These are phyloP conservation scores for Ceratina japonica DNA, from an alignment of 1,140 invertebrate species.

Conservation along the genomic window DNA sequence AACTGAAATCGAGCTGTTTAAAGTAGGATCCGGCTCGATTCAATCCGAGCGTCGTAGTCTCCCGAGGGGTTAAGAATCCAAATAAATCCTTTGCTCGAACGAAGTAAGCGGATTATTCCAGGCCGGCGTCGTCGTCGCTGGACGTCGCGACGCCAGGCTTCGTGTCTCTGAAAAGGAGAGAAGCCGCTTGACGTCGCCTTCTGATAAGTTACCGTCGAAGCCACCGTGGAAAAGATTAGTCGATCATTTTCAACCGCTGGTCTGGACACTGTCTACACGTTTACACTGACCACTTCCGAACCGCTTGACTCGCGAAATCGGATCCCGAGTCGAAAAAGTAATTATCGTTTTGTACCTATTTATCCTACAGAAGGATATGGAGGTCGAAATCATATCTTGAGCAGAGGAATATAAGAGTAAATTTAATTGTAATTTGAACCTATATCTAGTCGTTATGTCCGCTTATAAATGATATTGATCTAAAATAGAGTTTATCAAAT, in stretches of 20 bases:
- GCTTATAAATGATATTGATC: too few relatives aligned
- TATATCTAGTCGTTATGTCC: too few relatives aligned
- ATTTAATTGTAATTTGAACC: too few relatives aligned
- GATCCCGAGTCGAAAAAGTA: too few relatives aligned
- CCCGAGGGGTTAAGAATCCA: constrained; percentile 39
- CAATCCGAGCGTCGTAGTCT: not conserved
- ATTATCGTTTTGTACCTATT: too few relatives aligned
- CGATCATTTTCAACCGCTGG: constrained; percentile 36
- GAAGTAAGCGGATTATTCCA: constrained; percentile 43
- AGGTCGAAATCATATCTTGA: too few relatives aligned
- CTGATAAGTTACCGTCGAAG: constrained; percentile 38
- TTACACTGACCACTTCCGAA: too few relatives aligned
- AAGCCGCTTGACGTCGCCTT: not conserved
- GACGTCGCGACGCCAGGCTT: constrained; percentile 14
- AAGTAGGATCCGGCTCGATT: constrained; percentile 36
- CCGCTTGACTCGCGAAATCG: too few relatives aligned
- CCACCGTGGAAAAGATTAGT: constrained; percentile 28
- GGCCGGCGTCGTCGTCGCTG: not conserved
- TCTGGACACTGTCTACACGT: not conserved
- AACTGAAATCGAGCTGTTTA: constrained; percentile 25
- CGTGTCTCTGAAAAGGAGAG: constrained; percentile 17
- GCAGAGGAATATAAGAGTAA: too few relatives aligned
- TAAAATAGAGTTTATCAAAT: too few relatives aligned
- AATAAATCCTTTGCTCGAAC: constrained; percentile 43
- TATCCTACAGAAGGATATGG: too few relatives aligned